A percentile compares a stretch with the other conserved stretches of the same genome.
phyloP scores from a whole-genome alignment of 2,888 invertebrate genomes.

The Aradus depressus region DNA sequence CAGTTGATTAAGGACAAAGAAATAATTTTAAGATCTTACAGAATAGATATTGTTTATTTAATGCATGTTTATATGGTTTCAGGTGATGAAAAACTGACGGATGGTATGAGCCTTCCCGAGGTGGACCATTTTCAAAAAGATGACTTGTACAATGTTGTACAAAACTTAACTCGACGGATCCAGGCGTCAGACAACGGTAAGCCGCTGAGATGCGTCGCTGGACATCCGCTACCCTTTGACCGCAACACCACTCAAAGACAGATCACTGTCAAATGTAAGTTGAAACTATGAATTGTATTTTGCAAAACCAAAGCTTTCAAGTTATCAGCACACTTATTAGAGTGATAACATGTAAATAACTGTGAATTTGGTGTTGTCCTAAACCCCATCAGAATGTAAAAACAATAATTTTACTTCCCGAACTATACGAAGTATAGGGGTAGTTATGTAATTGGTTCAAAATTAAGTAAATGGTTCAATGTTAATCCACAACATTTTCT shows the following conservation, averaged over 20 bases:
- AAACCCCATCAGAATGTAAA: too few relatives aligned
- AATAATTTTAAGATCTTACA: too few relatives aligned
- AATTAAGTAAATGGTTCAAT: too few relatives aligned
- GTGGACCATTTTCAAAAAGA: conserved; percentile 39
- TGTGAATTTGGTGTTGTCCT: too few relatives aligned
- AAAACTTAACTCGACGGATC: conserved; percentile 52
- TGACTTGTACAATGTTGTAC: conserved; percentile 47
- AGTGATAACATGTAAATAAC: too few relatives aligned
- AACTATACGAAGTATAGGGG: too few relatives aligned
- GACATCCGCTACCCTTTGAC: conserved; percentile 49
- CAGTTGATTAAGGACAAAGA: too few relatives aligned
- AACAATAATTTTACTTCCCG: too few relatives aligned
- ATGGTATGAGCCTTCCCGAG: conserved; percentile 46
- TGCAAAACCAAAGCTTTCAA: too few relatives aligned
- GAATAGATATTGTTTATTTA: not conserved
- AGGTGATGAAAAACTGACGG: conserved; percentile 52
- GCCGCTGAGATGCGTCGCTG: conserved; percentile 52
- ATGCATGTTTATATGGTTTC: conserved; percentile 25
- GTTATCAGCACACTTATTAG: too few relatives aligned
- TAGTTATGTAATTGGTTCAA: too few relatives aligned
- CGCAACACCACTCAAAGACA: conserved; percentile 22
- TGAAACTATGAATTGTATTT: conserved; percentile 12
- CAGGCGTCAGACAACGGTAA: conserved; percentile 54
- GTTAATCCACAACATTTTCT: too few relatives aligned
- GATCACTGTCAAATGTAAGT: conserved; percentile 19